Evolutionary conservation across 2,113 vertebrate species (phyloP), one percentile per base, ranked within the genome.

Genomic region (Clupea harengus): DNA sequence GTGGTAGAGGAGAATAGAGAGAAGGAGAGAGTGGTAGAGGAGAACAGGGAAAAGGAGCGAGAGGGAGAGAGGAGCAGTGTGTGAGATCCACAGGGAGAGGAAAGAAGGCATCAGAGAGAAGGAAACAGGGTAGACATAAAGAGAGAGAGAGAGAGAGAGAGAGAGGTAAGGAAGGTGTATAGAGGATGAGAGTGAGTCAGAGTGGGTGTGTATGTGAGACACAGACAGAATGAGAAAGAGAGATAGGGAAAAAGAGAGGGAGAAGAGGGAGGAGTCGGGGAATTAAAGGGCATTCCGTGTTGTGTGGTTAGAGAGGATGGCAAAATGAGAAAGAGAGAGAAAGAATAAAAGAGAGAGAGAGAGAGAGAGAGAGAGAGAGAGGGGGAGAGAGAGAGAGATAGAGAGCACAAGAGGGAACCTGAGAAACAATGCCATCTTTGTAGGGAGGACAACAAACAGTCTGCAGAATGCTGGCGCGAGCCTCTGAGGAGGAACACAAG

Each of bases 351-450:
- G 46, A 80, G 81, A 46, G 87, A 47, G 45, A 54, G 39, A 83
- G 45, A 82, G 84, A 85, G 86, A 45, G 84, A 78, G 52, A 57
- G 17, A 57, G 17, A 20, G 17, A 57, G 17, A 57, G 17, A 57
- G 52, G 2, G 2, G 8, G 2, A 88, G 84, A 86, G 50, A 81
- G 64, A 49, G 81, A 82, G 72, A 46, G 60, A 81, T 75, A 75
- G 47, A 39, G 67, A 64, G 83, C 44, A 88, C 45, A 49, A 45
- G 28, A 78, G 44, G 85, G 83, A 60, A 86, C 54, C 15, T n/a
- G 52, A 87, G 88, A 84, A 84, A 89, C 39, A 91, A 90, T 89
- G 84, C 85, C 84, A 88, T 88, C 54, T 88, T 91, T 89, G 89
- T 87, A 86, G 75, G 9, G 80, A 83, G 87, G 49, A 88, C 88